A percentile compares a stretch with the other conserved stretches of the same genome.
Conservation (phyloP, 2,797 vertebrate species). For the Phaenicophaeus curvirostris region DNA sequence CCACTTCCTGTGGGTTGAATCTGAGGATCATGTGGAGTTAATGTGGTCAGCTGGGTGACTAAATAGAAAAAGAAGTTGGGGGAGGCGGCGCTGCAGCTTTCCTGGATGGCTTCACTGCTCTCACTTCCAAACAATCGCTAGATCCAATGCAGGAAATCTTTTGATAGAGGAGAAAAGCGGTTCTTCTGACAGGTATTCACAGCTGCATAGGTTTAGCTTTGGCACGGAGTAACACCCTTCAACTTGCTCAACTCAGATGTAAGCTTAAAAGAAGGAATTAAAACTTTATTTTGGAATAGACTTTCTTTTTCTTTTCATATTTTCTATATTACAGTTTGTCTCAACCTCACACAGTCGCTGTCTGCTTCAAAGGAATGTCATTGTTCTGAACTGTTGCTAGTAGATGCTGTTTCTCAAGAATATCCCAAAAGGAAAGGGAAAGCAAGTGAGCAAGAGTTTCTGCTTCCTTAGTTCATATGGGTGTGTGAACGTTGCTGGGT, state of each 20-base stretch:
- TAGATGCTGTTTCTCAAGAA: neutral
- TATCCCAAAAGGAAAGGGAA: neutral
- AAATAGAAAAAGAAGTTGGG: neutral
- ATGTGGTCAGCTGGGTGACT: neutral
- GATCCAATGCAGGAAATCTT: neutral
- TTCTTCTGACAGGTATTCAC: neutral
- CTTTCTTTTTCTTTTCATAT: neutral
- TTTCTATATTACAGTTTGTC: neutral
- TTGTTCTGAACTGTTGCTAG: neutral
- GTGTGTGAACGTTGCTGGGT: neutral
- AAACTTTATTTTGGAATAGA: neutral
- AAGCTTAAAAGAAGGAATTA: neutral
- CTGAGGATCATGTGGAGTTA: neutral
- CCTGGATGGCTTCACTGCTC: neutral
- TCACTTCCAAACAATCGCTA: neutral
- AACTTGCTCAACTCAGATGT: neutral
- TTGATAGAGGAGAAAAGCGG: neutral
- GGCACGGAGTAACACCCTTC: neutral
- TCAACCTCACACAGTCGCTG: neutral
- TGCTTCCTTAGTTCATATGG: neutral
- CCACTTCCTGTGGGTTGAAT: neutral
- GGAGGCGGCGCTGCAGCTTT: neutral
- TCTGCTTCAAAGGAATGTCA: neutral
- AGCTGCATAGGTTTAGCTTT: neutral
- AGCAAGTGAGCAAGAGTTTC: slow-evolving; percentile 31